These are phyloP conservation scores for Pherbina coryleti DNA, from an alignment of 2,888 invertebrate species.

Conservation along the genomic window DNA sequence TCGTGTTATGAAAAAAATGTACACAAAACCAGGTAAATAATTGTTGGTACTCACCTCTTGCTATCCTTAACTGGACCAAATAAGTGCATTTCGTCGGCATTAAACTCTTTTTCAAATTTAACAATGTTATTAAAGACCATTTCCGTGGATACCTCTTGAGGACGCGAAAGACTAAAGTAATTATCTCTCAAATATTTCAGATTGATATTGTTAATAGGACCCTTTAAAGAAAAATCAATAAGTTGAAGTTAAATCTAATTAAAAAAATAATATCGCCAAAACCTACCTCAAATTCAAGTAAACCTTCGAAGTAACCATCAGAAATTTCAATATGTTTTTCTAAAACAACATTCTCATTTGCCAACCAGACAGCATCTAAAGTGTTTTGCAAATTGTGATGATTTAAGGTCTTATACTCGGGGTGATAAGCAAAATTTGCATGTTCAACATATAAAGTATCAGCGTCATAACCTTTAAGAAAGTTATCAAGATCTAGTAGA, in stretches of 20 bases:
- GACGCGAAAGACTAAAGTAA: conserved; percentile 71
- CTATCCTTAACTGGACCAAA: conserved; percentile 60
- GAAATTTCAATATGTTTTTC: conserved; percentile 54
- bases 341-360: conserved; percentile 63
- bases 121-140: conserved; percentile 69
- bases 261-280: background rate
- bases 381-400: conserved; percentile 62
- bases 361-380: conserved; percentile 71
- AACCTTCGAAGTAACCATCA: conserved; percentile 57
- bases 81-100: conserved; percentile 59
- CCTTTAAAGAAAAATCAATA: conserved; percentile 61
- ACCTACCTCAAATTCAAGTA: conserved; percentile 59
- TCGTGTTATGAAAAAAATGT: too few relatives aligned
- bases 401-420: conserved; percentile 69
- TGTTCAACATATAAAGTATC: conserved; percentile 66
- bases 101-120: conserved; percentile 63
- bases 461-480: conserved; percentile 50
- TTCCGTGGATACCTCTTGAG: conserved; percentile 69
- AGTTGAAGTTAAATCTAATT: background rate
- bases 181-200: conserved; percentile 69
- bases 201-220: conserved; percentile 70
- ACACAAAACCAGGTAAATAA: background rate
- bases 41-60: conserved; percentile 57
- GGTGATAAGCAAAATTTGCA: conserved; percentile 67
- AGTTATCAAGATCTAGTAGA: conserved; percentile 50